phyloP scores from a whole-genome alignment of 1,140 invertebrate species.

The Bombyx mandarina region DNA sequence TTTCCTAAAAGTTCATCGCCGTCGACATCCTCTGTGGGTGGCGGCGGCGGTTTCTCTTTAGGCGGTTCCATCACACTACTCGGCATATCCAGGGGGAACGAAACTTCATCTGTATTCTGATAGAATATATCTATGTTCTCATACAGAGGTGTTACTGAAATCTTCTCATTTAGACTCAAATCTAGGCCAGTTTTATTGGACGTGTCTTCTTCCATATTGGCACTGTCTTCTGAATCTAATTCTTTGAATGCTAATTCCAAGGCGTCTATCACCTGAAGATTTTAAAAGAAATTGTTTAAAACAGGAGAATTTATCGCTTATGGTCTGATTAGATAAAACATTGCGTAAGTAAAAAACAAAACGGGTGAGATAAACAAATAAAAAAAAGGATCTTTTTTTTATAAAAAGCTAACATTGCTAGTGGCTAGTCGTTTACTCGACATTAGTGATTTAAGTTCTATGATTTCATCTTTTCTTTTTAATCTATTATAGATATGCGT shows the following conservation, averaged over 20 bases:
- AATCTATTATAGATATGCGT: too few species aligned
- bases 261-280: slow-evolving; percentile 72
- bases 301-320: too few species aligned
- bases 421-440: too few species aligned
- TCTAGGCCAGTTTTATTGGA: slow-evolving; percentile 16
- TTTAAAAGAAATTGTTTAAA: background rate
- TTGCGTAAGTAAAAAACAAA: too few species aligned
- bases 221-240: slow-evolving; percentile 70
- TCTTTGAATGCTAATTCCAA: slow-evolving; percentile 74
- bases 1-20: slow-evolving; percentile 62
- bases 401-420: too few species aligned
- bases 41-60: slow-evolving; percentile 89
- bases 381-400: too few species aligned
- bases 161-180: slow-evolving; percentile 41
- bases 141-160: slow-evolving; percentile 68
- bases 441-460: too few species aligned
- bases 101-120: slow-evolving; percentile 38
- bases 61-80: slow-evolving; percentile 81
- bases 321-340: too few species aligned
- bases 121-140: slow-evolving; percentile 74
- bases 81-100: slow-evolving; percentile 66
- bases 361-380: too few species aligned
- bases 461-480: too few species aligned
- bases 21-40: slow-evolving; percentile 74
- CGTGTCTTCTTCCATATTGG: slow-evolving; percentile 11